Evolutionary conservation across 2,797 vertebrate genomes (phyloP), one percentile per base, ranked within the genome.

Genomic region (Gymnothorax javanicus): DNA sequence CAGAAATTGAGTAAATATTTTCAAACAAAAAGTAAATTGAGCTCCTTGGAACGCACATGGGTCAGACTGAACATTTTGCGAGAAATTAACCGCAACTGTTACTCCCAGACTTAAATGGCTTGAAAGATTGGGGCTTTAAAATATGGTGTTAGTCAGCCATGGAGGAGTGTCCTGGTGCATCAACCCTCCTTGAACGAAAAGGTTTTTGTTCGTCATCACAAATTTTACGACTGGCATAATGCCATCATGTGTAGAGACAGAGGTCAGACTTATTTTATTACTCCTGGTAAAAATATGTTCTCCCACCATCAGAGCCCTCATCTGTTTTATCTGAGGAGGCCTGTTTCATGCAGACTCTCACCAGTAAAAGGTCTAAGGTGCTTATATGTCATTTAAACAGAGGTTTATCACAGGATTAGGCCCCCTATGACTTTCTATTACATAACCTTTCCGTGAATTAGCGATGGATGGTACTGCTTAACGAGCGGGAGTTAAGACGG

Each of bases 381-480:
- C 84, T 87, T 85, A 69, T 73, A 58, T 77, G 20, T 5, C 6
- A 17, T 15, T 25, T 52, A 87, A 50, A 77, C 33, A 17, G 25
- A 77, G n/a, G 13, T 86, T 82, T 85, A 85, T 88, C 52, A 69
- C n/a, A 23, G 67, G n/a, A 64, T 77, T 58, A 52, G 57, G 81
- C 71, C 60, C 64, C 54, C 79, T 60, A 52, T 87, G 67, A 60
- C n/a, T 33, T 43, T 25, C 13, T 43, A 43, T 84, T 88, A 57
- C 84, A 81, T 89, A 85, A 89, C 86, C 84, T 54, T 27, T 9
- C 62, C 69, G 87, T 88, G 58, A 25, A 64, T 79, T 71, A 57
- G 25, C 52, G 56, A 8, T 54, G 82, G 64, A 69, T 52, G 17
- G n/a, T 60, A 85, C 33, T 12, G 60, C 79, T 82, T 81, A 17